phyloP scores from a whole-genome alignment of 1,140 invertebrate genomes.

The Achroia grisella region DNA sequence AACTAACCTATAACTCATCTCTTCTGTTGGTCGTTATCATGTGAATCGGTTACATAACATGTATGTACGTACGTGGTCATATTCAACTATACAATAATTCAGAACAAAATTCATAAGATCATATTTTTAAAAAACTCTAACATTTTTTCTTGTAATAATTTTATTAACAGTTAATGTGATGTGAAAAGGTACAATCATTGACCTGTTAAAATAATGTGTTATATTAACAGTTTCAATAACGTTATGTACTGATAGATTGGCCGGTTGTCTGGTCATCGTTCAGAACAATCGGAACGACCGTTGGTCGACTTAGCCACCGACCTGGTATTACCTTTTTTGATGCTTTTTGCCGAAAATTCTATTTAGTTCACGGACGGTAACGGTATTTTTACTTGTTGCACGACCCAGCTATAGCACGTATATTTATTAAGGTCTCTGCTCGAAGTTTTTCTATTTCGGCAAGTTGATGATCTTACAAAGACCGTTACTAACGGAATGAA shows the following conservation, averaged over 20 bases:
- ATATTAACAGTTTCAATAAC: constrained; percentile 3
- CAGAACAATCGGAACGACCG: constrained; percentile 50
- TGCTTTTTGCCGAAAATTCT: constrained; percentile 66
- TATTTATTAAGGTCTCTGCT: constrained; percentile 38
- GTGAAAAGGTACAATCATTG: too few relatives aligned
- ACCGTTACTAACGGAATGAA: constrained; percentile 20
- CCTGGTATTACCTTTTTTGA: constrained; percentile 57
- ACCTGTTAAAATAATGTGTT: too few relatives aligned
- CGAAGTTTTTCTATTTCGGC: constrained; percentile 18
- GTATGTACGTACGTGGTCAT: too few relatives aligned
- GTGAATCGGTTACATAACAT: too few relatives aligned
- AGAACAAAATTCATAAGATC: too few relatives aligned
- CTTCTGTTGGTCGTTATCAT: too few relatives aligned
- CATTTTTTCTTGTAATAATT: too few relatives aligned
- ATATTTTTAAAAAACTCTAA: too few relatives aligned
- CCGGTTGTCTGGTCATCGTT: constrained; percentile 14
- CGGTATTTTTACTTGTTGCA: constrained; percentile 36
- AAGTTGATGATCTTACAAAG: constrained; percentile 12
- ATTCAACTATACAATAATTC: too few relatives aligned
- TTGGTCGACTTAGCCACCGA: constrained; percentile 42
- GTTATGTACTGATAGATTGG: constrained; percentile 18
- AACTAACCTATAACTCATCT: too few relatives aligned
- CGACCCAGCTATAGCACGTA: constrained; percentile 28
- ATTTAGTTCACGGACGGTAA: constrained; percentile 60
- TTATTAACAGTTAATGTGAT: too few relatives aligned